A percentile compares a stretch with the other conserved stretches of the same genome.
Conservation (phyloP, 2,113 vertebrate genomes). For the Atlantisia rogersi region DNA sequence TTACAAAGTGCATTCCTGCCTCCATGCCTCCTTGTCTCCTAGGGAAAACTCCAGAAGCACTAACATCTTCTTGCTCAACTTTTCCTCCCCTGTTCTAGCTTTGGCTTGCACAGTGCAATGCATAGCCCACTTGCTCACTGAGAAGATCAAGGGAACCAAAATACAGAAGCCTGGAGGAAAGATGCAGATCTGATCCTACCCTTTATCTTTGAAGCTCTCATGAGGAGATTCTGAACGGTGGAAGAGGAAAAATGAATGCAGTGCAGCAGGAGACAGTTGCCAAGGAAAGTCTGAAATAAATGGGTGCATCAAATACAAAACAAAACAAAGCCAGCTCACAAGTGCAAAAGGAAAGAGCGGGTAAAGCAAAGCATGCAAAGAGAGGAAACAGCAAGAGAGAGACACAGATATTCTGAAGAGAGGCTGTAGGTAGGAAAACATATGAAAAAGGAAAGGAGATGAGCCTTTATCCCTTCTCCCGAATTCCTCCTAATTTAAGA, state of each 20-base stretch:
- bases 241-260: background rate
- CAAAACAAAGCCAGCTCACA: background rate
- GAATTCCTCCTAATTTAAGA: background rate
- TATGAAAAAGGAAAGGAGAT: background rate
- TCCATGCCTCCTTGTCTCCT: background rate
- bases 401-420: background rate
- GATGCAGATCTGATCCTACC: background rate
- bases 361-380: background rate
- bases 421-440: background rate
- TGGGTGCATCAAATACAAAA: background rate
- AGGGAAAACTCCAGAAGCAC: background rate
- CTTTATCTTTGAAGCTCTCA: background rate
- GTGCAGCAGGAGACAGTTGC: background rate
- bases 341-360: background rate
- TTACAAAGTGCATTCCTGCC: background rate
- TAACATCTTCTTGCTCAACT: background rate
- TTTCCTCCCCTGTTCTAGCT: background rate
- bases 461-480: background rate
- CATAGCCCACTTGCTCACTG: background rate
- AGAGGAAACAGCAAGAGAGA: background rate
- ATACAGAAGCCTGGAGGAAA: background rate
- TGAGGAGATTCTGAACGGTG: background rate
- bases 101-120: background rate
- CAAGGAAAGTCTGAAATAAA: background rate
- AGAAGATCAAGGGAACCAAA: background rate